Evolutionary conservation across 2,113 vertebrate species (phyloP), one percentile per base, ranked within the genome.

Genomic region (Vireo altiloquus): DNA sequence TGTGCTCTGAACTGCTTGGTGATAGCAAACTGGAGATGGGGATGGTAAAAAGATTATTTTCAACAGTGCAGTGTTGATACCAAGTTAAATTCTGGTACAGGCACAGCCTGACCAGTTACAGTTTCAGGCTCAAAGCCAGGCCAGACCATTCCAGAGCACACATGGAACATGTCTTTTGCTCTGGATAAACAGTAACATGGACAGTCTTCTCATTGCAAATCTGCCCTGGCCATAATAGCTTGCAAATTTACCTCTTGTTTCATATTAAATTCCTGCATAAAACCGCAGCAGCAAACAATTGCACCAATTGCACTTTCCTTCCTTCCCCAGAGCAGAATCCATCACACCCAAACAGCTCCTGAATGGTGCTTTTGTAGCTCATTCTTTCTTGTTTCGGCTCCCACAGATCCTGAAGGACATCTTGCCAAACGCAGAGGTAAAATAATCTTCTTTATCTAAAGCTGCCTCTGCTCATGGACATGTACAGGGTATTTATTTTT

Each of bases 381-480:
- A 0, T 44, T 56, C 18, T 88, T 52, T 10, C 12, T 61, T 61
- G 5, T 5, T 79, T 91, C 49, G 13, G n/a, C 21, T 92, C 68
- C 54, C 27, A 49, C 5, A 8, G 49, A n/a, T 52, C 11, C 57
- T 71, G 49, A 74, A 92, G 70, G 60, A 80, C 63, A 69, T 57
- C 49, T 64, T 72, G 44, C 35, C 53, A 80, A 60, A 37, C 15
- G 7, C 17, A 68, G 11, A 25, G 63, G 7, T 77, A 30, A 50
- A 24, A 54, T 31, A 78, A 92, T 72, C 27, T 85, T 42, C 60
- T 93, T 85, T 87, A 54, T 81, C 47, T 89, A 50, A 75, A 91
- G 30, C 14, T 89, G 13, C 8, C 28, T 63, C 21, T 78, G 11
- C 44, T 15, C 27, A 11, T 6, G 71, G 56, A 44, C 56, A 52